Evolutionary conservation across 2,888 invertebrate genomes (phyloP), one percentile per base, ranked within the genome.

Genomic region (Encarsia formosa): DNA sequence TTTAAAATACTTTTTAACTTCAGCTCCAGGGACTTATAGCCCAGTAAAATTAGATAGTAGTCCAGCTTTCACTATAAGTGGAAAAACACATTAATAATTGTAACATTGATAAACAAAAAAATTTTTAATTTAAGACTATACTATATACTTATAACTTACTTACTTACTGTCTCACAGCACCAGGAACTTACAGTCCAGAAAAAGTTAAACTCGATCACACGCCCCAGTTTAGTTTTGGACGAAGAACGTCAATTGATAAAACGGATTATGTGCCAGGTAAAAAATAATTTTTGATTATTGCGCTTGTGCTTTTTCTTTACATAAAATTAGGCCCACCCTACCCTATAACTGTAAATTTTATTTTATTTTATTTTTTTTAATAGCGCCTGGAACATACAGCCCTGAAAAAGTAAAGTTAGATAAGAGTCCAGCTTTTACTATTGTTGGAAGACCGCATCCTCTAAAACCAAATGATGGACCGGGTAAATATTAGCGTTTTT

Each of bases 11-110:
- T n/a, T n/a, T n/a, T n/a, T n/a, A n/a, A 34, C 5, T 35, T 22
- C 37, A 26, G 26, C 26, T 26, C 26, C 26, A 26, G 26, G 26
- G 11, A 26, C 26, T 26, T 26, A 26, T 11, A 8, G 26, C 26
- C 26, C 26, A 8, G 26, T 79, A 23, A 81, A 83, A 51, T 79
- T 81, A 51, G 81, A 82, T 61, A 78, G 77, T 59, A 79, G 83
- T 43, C 79, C 82, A 44, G 84, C 79, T 63, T 87, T 81, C 65
- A 85, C 85, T 5, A 82, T 88, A 68, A 85, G 86, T 23, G 77
- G 83, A 57, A 66, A 61, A 57, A n/a, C n/a, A 56, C 23, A 79
- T 66, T 68, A 59, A 49, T 56, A 54, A 44, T 34, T 26, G 19
- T 38, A 40, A 11, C 24, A 38, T 29, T 15, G 23, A 31, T 31